Base-by-base conservation (phyloP, 2,797 vertebrate genomes). In the Anguilla megastoma region DNA sequence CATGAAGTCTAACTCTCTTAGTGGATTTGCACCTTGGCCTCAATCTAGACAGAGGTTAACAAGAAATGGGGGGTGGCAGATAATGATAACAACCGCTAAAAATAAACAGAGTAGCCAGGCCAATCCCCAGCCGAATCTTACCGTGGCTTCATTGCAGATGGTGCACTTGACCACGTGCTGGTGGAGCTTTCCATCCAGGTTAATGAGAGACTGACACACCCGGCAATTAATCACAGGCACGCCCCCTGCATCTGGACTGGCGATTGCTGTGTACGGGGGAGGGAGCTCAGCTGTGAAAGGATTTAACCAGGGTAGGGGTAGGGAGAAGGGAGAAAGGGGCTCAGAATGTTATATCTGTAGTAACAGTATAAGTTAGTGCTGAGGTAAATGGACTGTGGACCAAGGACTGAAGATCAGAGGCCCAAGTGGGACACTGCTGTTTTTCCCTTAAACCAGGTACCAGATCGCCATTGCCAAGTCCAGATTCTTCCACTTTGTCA, bases 81-180 rank as follows among this genome's bases (percentile, higher is more conserved):
- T 76, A 41, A 18, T 41, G 12, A 41, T 36, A 36, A 71, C 69
- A 71, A 71, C n/a, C 6, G 63, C 63, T 69, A 69, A n/a, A 69
- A 41, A 76, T 36, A 33, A n/a, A 45, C 16, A 63, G 30, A 87
- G 36, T 69, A 16, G 24, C 27, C 86, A 86, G 86, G 69, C 0
- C n/a, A 33, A 71, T 71, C 27, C n/a, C 69, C 27, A 33, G 33
- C 69, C 30, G 7, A 41, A 14, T 21, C 76, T 97, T 96, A 99
- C 98, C 90, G 98, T 99, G 87, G 98, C 98, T 95, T 99, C 98
- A 82, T 98, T 99, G 96, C 98, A 99, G 93, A 98, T 97, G 0
- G 98, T 98, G 94, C 98, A 99, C 92, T 99, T 99, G 90, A 99
- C 98, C 91, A 99, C 98, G 0, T 99, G 98, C 91, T 99, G 98